Evolutionary conservation across 2,888 invertebrate species (phyloP).

Genomic region (Chymomyza amoena): DNA sequence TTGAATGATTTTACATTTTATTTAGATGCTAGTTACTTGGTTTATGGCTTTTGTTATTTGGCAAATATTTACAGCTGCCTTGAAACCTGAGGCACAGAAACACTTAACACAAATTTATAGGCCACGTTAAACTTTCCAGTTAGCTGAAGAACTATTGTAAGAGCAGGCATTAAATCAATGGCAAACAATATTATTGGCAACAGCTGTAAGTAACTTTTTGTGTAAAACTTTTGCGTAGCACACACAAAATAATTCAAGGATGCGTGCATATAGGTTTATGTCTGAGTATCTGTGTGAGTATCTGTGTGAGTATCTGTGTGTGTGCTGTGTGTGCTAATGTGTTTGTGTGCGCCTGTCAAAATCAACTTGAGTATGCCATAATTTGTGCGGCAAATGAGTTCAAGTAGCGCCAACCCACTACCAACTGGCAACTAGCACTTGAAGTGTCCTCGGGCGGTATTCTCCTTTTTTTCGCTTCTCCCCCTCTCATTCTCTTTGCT

Average conservation of each 20-base stretch:
- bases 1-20: neutral
- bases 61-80: neutral
- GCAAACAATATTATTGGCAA: conserved; percentile 14
- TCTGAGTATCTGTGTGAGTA: neutral
- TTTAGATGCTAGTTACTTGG: neutral
- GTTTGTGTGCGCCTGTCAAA: conserved; percentile 47
- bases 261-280: neutral
- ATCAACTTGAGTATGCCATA: conserved; percentile 66
- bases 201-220: conserved; percentile 32
- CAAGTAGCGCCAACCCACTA: conserved; percentile 44
- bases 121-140: neutral
- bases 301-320: neutral
- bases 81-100: neutral
- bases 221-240: conserved; percentile 42
- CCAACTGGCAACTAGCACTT: conserved; percentile 34
- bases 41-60: neutral
- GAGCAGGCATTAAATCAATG: neutral
- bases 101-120: neutral
- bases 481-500: neutral
- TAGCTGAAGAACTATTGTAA: neutral
- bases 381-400: conserved; percentile 67
- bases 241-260: neutral
- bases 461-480: neutral
- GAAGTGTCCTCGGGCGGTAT: conserved; percentile 21
- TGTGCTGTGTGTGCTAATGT: neutral